Evolutionary conservation across 2,113 vertebrate species (phyloP).

Genomic region (Salvelinus sp.): DNA sequence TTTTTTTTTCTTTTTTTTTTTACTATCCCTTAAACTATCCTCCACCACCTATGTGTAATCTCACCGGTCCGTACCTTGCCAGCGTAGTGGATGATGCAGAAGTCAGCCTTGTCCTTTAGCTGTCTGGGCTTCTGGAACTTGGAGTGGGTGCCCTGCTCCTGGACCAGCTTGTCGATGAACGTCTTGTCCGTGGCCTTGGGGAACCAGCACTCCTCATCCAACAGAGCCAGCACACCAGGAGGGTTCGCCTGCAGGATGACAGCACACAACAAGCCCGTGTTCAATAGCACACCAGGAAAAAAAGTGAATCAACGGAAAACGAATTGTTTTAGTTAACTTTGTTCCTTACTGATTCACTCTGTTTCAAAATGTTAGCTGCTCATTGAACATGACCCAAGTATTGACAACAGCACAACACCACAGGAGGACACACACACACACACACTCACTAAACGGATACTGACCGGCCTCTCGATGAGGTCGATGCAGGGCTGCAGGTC

Average conservation of each 20-base stretch:
- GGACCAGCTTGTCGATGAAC: conserved; percentile 94
- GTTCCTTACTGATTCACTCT: too few species aligned
- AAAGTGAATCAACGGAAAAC: too few species aligned
- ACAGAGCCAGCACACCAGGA: conserved; percentile 89
- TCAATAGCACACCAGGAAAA: not conserved
- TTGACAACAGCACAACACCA: not conserved
- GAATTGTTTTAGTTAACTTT: too few species aligned
- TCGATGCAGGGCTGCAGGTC: conserved; percentile 98
- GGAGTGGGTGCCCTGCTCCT: conserved; percentile 94
- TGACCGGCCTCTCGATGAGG: conserved; percentile 91
- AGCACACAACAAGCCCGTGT: not conserved
- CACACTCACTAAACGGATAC: conserved; percentile 36
- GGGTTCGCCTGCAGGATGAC: conserved; percentile 83
- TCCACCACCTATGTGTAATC: too few species aligned
- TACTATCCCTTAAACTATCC: too few species aligned
- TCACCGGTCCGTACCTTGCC: conserved; percentile 81
- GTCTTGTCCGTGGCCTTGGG: conserved; percentile 98
- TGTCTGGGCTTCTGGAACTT: conserved; percentile 97
- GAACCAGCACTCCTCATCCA: conserved; percentile 99
- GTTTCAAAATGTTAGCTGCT: too few species aligned
- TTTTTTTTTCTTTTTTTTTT: too few species aligned
- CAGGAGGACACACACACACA: not conserved
- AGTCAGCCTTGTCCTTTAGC: conserved; percentile 96
- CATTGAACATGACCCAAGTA: too few species aligned
- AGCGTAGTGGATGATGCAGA: conserved; percentile 98